Evolutionary conservation across 1,140 invertebrate species (phyloP), one percentile per base, ranked within the genome.

Genomic region (Sycophaga agraensis): DNA sequence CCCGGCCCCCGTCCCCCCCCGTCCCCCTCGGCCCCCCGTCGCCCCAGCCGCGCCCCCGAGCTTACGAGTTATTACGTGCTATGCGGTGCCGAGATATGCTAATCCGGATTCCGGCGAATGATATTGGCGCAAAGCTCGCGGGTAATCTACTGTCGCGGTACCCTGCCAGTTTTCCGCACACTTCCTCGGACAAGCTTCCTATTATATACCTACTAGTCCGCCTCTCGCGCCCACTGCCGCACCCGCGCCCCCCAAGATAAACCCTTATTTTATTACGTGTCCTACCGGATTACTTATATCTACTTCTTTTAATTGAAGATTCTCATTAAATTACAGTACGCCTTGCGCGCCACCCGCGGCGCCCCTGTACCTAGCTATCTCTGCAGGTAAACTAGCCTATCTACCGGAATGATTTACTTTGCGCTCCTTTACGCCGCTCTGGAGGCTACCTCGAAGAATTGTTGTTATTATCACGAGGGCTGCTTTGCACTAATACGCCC

Each of bases 101-200:
- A 69, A 71, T 71, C 67, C n/a, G n/a, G n/a, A n/a, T n/a, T n/a
- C n/a, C 64, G 65, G 31, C 63, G 61, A 56, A 66, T 70, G 69
- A 70, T n/a, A n/a, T 70, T 66, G 67, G 63, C 64, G 60, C 65
- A 69, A 69, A 67, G 67, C 67, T 71, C 65, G n/a, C n/a, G 50
- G 64, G 63, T 71, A 71, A 71, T 69, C 69, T 65, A 68, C 57
- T 69, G 64, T 66, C 63, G 59, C 56, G 48, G 19, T 42, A 59
- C n/a, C n/a, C n/a, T n/a, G n/a, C n/a, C n/a, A n/a, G 63, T 60
- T 40, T 63, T 65, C 59, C 51, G 12, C 46, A 49, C 46, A 49
- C 46, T 51, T 37, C 17, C 9, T 4, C n/a, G 19, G 37, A 8
- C 37, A 3, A n/a, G n/a, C n/a, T n/a, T n/a, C n/a, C n/a, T n/a